phyloP scores from a whole-genome alignment of 2,113 vertebrate species.

The Melanocharis versteri region DNA sequence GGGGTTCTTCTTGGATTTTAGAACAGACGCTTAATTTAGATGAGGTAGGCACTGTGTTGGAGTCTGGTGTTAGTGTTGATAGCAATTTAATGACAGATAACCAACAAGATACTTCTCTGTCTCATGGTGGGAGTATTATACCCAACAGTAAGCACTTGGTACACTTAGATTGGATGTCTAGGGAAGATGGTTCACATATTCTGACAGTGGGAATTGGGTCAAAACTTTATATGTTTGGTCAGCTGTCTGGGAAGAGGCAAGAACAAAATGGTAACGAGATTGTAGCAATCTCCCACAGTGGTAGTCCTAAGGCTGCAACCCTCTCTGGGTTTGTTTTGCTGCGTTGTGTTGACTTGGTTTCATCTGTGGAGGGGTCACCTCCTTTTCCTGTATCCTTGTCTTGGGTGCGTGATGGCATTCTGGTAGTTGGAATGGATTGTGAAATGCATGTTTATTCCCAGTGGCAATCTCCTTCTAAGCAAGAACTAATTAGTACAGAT shows the following conservation, averaged over 20 bases:
- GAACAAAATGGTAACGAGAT: constrained; percentile 83
- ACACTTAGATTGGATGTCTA: constrained; percentile 97
- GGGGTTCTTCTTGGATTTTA: constrained; percentile 91
- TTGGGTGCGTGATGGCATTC: constrained; percentile 96
- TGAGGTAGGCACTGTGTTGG: constrained; percentile 67
- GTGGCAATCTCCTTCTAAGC: constrained; percentile 87
- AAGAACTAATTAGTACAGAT: constrained; percentile 51
- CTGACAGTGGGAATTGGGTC: constrained; percentile 92
- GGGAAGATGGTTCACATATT: constrained; percentile 95
- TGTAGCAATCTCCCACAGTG: constrained; percentile 53
- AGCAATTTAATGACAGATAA: constrained; percentile 63
- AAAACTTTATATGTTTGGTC: constrained; percentile 94
- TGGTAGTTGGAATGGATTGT: constrained; percentile 97
- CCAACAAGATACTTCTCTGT: constrained; percentile 61
- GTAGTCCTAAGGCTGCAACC: constrained; percentile 66
- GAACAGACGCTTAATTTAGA: constrained; percentile 91
- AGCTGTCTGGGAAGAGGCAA: constrained; percentile 83
- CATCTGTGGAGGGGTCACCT: constrained; percentile 90
- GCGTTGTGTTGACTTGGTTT: constrained; percentile 87
- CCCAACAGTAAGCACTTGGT: constrained; percentile 77
- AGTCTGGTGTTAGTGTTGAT: constrained; percentile 64
- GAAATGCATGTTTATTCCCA: constrained; percentile 99
- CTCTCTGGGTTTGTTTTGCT: constrained; percentile 85
- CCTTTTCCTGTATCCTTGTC: constrained; percentile 93
- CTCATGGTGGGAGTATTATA: constrained; percentile 58